Base-by-base conservation (phyloP, 2,888 invertebrate genomes). In the Pristionchus entomophagus region DNA sequence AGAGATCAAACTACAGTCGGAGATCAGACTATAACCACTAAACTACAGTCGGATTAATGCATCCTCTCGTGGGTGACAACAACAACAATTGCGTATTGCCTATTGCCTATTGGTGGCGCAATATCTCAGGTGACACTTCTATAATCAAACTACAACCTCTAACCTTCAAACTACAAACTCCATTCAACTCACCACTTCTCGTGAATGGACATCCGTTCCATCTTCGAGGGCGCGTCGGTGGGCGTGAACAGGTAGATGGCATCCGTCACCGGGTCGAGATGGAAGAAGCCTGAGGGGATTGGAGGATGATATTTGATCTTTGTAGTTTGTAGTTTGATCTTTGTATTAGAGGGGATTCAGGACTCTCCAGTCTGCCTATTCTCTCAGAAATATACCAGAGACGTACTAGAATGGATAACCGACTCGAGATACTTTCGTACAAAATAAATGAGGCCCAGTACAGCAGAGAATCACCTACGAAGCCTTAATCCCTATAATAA, bases 191-290 rank as follows among this genome's bases (percentile, higher is more conserved):
- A 77, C 92, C 92, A 92, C 29, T 90, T 88, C 65, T 92, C 91
- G 86, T 93, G 91, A 22, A 92, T 89, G 22, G 87, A 82, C 78
- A 91, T 91, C 14, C 91, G 85, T 59, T 91, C 91, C 82, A 89
- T 86, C 86, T 91, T 91, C 38, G 91, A 91, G 19, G 88, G 88
- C 5, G 91, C 91, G 38, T 89, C 84, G 0, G 51, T 35, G 3
- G 93, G 93, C 29, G 93, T 93, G 91, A 92, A 93, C 38, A 93
- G 89, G 86, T 93, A 93, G 80, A 92, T 90, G 85, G 93, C 93
- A 86, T 90, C 90, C 35, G 92, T 91, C 41, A 93, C 86, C 32
- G 91, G 89, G 85, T 93, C 89, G 87, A 93, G 81, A 81, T 91
- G 91, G 2, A 93, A 85, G 77, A 93, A 89, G 14, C 93, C 89